Evolutionary conservation across 2,888 invertebrate genomes (phyloP).

Genomic region (Matsumyia berberina): DNA sequence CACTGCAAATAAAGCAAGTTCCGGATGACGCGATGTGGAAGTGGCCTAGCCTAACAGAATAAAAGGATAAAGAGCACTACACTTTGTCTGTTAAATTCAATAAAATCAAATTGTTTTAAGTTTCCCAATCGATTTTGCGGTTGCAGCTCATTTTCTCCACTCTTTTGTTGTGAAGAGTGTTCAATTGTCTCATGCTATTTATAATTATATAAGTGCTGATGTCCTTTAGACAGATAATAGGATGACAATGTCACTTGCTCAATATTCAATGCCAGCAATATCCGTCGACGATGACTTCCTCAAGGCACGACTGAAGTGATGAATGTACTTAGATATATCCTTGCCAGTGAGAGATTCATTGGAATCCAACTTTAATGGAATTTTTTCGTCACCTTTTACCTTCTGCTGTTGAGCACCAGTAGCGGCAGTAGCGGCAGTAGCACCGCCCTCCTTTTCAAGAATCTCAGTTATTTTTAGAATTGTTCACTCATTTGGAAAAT

Average conservation of each 20-base stretch:
- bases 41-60: no score
- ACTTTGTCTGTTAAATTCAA: no score
- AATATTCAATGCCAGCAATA: conserved; percentile 57
- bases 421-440: background rate
- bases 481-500: conserved; percentile 61
- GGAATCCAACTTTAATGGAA: conserved; percentile 12
- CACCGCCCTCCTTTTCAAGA: conserved; percentile 23
- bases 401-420: background rate
- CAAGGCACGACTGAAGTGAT: conserved; percentile 27
- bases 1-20: no score
- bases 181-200: conserved; percentile 46
- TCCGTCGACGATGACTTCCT: conserved; percentile 41
- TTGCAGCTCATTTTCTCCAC: background rate
- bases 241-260: conserved; percentile 48
- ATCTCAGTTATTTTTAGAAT: conserved; percentile 61
- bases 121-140: background rate
- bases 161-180: background rate
- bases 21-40: no score
- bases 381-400: conserved; percentile 41
- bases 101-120: no score
- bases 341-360: conserved; percentile 15
- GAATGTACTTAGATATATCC: conserved; percentile 27
- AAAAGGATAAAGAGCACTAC: no score
- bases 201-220: conserved; percentile 58
- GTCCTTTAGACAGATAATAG: conserved; percentile 48